phyloP scores from a whole-genome alignment of 2,888 invertebrate genomes.

The Margaritifera margaritifera region DNA sequence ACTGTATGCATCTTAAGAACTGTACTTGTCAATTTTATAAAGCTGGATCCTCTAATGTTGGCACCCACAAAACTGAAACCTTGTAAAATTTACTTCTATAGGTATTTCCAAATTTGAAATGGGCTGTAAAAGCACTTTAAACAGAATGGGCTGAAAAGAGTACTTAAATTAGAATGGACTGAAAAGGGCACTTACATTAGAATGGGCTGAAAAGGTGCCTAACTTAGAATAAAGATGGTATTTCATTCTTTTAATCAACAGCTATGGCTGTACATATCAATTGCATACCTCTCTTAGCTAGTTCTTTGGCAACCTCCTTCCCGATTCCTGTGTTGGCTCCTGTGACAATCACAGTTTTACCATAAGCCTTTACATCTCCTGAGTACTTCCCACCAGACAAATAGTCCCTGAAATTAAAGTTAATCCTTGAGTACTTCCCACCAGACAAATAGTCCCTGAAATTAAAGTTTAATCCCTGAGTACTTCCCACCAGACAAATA shows the following conservation, averaged over 20 bases:
- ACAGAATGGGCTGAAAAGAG: not conserved
- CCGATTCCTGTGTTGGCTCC: constrained; percentile 70
- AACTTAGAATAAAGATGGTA: not conserved
- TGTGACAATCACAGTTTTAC: constrained; percentile 67
- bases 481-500: constrained; percentile 54
- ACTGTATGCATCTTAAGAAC: no score
- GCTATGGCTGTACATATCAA: not conserved
- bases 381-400: constrained; percentile 53
- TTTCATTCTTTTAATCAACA: no score
- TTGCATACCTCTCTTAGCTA: constrained; percentile 63
- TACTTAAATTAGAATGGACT: not conserved
- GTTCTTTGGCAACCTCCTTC: constrained; percentile 58
- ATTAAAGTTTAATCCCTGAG: constrained; percentile 32
- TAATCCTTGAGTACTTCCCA: constrained; percentile 50
- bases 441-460: constrained; percentile 60
- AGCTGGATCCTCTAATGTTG: no score
- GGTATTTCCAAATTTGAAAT: no score
- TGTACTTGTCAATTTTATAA: no score
- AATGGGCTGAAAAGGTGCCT: not conserved
- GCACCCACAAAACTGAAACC: no score
- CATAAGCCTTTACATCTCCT: constrained; percentile 56
- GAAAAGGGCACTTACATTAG: not conserved
- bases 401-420: constrained; percentile 49
- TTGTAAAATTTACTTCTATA: no score
- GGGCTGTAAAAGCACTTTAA: not conserved